Base-by-base conservation (phyloP, 1,140 invertebrate genomes). In the Drosophila miranda region DNA sequence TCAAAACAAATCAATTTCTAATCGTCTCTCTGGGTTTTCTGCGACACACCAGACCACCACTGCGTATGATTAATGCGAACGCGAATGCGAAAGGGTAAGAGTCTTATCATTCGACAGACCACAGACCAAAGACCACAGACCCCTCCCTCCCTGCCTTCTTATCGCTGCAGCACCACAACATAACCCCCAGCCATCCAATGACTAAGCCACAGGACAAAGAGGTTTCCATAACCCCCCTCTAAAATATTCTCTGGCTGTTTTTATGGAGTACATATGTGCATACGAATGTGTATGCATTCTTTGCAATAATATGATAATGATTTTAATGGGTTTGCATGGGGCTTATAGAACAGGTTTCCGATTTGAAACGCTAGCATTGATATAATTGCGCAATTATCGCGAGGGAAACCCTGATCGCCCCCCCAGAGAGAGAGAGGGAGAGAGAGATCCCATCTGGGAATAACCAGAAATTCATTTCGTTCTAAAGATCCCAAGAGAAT, bases 51-150 rank as follows among this genome's bases (percentile, higher is more conserved):
- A 43, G 48, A 5, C 28, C 28, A 28, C 7, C 66, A 46, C 6
- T 19, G 63, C 66, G 66, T 69, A 69, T 69, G 66, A 69, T 69
- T 69, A 69, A 69, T 68, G 49, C 66, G 51, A 43, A 34, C 34
- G 43, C 34, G 34, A 38, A 38, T 11, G 11, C 11, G 11, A 13
- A 38, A 5, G 4, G 0, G 23, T 3, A 30, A 5, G 38, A 21
- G 34, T 42, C 13, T 49, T 68, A 69, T 69, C 66, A 51, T 11
- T 3, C 30, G 9, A 0, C 30, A 26, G 23, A 26, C 23, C 23
- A 5, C 23, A 26, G 23, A 3, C 23, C 23, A 5, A 4, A 26
- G 23, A 3, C 8, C 30, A 34, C 30, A 34, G 30, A 1, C 30
- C 3, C 8, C 30, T 11, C 30, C 30, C 9, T 11, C 2, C 0